Base-by-base conservation (phyloP, 2,113 vertebrate species). In the Oreochromis spilurus region DNA sequence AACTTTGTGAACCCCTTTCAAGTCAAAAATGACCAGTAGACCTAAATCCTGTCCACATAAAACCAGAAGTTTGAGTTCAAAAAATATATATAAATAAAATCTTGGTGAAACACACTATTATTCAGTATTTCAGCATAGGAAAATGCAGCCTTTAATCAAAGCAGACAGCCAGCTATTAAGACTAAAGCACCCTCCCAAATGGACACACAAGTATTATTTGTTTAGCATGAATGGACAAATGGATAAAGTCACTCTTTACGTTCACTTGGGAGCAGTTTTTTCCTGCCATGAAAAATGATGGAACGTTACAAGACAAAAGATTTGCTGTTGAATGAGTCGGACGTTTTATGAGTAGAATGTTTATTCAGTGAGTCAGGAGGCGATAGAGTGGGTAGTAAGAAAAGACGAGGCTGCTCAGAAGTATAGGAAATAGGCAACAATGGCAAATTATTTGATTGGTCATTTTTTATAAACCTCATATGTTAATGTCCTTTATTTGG, bases 81-180 rank as follows among this genome's bases (percentile, higher is more conserved):
- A 77, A 77, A 12, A 50, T 0, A 77, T 13, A 52, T 31, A 77
- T 77, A 52, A 34, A 77, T 52, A 34, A 77, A 77, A 34, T 31
- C 45, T 52, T 50, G 16, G 50, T 84, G 79, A 90, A 85, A 53
- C 11, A 2, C 48, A 54, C 78, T 67, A 53, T 89, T 93, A 82
- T 90, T 89, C 80, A 90, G 52, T 48, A 67, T 85, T 80, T 82
- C 16, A 86, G 54, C 19, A 70, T 9, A 21, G 88, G 70, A 80
- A 88, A 87, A 31, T 34, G 6, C 24, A 81, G 31, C n/a, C 81
- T 91, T 84, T 86, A 77, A 88, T 90, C 65, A 77, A 54, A 70
- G 36, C 65, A 79, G 75, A 50, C 72, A 70, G 60, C 21, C 43
- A 16, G 48, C 48, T 79, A 52, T 70, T 83, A 55, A 52, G 40